These are phyloP conservation scores for Protomyctophum bolini DNA, from an alignment of 2,113 vertebrate species.

Conservation along the genomic window DNA sequence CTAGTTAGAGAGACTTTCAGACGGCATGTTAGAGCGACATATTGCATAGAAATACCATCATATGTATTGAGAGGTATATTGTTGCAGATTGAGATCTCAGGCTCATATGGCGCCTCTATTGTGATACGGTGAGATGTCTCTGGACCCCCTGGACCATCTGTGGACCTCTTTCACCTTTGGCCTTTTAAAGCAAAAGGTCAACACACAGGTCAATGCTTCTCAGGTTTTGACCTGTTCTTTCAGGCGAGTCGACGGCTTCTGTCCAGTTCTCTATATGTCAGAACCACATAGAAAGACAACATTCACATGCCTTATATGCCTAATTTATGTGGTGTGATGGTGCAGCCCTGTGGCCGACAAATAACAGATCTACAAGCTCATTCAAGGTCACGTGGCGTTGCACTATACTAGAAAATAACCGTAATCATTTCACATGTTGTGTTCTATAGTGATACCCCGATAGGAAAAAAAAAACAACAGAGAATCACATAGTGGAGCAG, in stretches of 20 bases:
- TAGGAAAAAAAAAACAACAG: constrained; percentile 35
- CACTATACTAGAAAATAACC: neutral
- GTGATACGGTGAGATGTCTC: constrained; percentile 37
- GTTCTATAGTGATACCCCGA: constrained; percentile 19
- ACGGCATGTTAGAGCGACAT: constrained; percentile 56
- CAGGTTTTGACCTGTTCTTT: constrained; percentile 57
- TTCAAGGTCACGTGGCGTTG: no score
- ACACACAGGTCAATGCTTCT: constrained; percentile 49
- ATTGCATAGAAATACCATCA: constrained; percentile 50
- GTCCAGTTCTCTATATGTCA: constrained; percentile 17
- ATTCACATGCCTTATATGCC: constrained; percentile 23
- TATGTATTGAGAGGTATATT: constrained; percentile 15
- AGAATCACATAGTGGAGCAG: constrained; percentile 30
- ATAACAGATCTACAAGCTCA: no score
- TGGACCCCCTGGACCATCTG: constrained; percentile 59
- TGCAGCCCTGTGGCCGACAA: no score
- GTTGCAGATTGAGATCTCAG: constrained; percentile 33
- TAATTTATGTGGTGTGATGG: neutral
- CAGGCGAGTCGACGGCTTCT: constrained; percentile 38
- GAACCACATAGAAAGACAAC: constrained; percentile 8
- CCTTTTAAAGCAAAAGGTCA: constrained; percentile 56
- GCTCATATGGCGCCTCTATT: constrained; percentile 21
- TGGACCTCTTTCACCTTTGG: constrained; percentile 61
- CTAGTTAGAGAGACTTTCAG: constrained; percentile 48
- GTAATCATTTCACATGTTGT: constrained; percentile 16